Conservation (phyloP, 2,797 vertebrate species). For the Stomatorhinus walkeri region DNA sequence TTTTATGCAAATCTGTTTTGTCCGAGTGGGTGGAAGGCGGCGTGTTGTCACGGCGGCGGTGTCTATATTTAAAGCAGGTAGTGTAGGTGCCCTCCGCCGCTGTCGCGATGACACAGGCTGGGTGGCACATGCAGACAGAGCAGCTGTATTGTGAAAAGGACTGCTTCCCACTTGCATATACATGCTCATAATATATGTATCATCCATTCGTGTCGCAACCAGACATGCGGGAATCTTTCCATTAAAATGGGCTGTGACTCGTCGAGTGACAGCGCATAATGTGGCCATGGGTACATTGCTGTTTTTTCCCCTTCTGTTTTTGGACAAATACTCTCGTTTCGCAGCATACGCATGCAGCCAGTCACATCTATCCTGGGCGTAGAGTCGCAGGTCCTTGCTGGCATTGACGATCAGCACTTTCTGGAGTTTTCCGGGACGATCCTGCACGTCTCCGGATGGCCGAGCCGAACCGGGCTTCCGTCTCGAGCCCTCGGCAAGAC, state of each 20-base stretch:
- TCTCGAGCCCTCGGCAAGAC: conserved; percentile 41
- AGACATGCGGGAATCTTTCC: not conserved
- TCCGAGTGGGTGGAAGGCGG: not conserved
- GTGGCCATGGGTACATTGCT: not conserved
- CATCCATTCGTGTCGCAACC: not conserved
- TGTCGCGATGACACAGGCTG: conserved; percentile 13
- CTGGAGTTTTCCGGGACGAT: not conserved
- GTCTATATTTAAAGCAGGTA: conserved; percentile 28
- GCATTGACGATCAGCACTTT: not conserved
- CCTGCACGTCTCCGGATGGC: not conserved
- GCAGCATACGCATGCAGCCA: not conserved
- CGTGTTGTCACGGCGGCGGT: conserved; percentile 12
- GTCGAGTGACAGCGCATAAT: conserved; percentile 1
- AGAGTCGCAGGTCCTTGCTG: not conserved
- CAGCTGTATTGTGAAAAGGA: not conserved
- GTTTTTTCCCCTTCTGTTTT: not conserved
- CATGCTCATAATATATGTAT: conserved; percentile 5
- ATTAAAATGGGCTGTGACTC: conserved; percentile 11
- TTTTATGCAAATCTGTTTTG: conserved; percentile 19
- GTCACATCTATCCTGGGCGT: not conserved
- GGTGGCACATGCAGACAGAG: not conserved
- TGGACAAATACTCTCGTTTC: not conserved
- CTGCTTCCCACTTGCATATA: not conserved
- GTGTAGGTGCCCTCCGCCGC: conserved; percentile 2
- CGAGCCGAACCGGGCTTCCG: conserved; percentile 12